Percentiles rank a stretch among this genome's conserved stretches.
These are phyloP conservation scores for Pomatorhinus ruficollis DNA, from an alignment of 2,113 vertebrate genomes.

Conservation along the genomic window DNA sequence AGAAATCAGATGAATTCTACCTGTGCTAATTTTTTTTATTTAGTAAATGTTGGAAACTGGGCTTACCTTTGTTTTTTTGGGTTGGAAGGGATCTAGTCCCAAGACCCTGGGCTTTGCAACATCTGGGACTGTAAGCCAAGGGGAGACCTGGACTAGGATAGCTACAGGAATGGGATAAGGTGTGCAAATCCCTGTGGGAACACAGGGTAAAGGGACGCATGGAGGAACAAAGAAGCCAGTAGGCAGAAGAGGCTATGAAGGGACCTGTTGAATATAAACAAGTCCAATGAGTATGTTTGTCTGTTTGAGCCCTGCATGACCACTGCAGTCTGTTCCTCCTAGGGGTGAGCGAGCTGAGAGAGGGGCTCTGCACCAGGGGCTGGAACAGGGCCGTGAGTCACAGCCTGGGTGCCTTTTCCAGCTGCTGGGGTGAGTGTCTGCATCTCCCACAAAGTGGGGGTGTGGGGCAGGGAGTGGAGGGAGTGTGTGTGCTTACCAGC, in stretches of 20 bases:
- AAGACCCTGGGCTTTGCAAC: not conserved
- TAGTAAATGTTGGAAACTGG: not conserved
- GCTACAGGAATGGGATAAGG: not conserved
- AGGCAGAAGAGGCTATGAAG: not conserved
- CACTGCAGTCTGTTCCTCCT: not conserved
- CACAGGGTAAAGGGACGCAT: rapidly evolving
- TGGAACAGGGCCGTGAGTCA: not conserved
- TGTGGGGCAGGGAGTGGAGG: too few species aligned
- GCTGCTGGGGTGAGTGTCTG: not conserved
- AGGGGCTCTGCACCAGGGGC: not conserved
- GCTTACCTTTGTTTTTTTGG: not conserved
- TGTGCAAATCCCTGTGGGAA: not conserved
- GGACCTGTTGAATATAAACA: rapidly evolving
- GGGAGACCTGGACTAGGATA: not conserved
- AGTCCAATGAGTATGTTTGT: not conserved
- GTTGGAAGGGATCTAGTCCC: not conserved
- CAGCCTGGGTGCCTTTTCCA: not conserved
- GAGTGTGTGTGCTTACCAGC: not conserved
- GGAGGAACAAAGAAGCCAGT: not conserved
- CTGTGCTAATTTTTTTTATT: not conserved
- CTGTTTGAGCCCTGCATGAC: not conserved
- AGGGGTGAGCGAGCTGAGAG: not conserved
- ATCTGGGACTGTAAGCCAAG: not conserved
- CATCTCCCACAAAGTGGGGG: not conserved
- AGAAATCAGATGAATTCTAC: not conserved